Base-by-base conservation (phyloP, 2,797 vertebrate genomes). In the Tragopan temminckii region DNA sequence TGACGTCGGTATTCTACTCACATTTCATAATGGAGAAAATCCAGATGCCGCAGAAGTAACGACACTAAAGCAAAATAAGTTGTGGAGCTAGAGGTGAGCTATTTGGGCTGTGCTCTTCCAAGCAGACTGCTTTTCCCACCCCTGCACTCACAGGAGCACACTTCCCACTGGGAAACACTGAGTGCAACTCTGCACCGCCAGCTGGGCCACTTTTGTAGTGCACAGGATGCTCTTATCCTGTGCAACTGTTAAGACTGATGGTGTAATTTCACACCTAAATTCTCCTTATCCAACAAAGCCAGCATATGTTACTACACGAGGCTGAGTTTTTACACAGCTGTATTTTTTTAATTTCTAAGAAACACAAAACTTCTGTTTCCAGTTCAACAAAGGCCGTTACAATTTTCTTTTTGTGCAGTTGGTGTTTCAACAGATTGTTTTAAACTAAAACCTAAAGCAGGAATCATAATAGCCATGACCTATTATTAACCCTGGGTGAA, bases 401-500 rank as follows among this genome's bases (percentile, higher is more conserved):
- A 19, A 88, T 59, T 81, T 62, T 53, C 19, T 80, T 71, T 70
- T 76, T 25, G 24, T 4, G 3, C 25, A 79, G 48, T 46, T 62
- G 68, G 64, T 43, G 76, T 75, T 90, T 88, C 53, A 69, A 72
- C 14, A 68, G 45, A 14, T 90, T 85, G 62, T 40, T 40, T 53
- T 78, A 88, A 93, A 89, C 78, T 40, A 91, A 95, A 83, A 67
- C 81, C 76, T 82, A 83, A 86, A 85, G 50, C 7, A 82, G 40
- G 29, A 89, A 38, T 38, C 42, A 13, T 24, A 74, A 70, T n/a
- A 48, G 0, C 13, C 43, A 36, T 58, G 64, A 84, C 82, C 88
- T 80, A 81, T 83, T 95, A 89, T 88, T 83, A 93, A 91, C 90
- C 61, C 25, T 6, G 19, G 7, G 58, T 42, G 42, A 85, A 93